phyloP scores from a whole-genome alignment of 2,888 invertebrate species.

The Glaucopsyche alexis region DNA sequence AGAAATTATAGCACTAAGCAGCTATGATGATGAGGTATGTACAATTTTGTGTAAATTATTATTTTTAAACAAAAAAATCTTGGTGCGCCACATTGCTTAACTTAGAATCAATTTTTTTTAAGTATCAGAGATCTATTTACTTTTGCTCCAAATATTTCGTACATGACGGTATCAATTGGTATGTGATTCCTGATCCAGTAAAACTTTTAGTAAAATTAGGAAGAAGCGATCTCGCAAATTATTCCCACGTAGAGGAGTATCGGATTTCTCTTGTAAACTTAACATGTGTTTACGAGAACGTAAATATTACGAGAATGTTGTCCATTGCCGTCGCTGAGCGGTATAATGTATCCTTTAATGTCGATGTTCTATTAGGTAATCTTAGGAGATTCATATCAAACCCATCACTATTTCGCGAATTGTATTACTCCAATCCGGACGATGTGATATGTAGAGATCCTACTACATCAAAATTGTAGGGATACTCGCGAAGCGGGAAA shows the following conservation, averaged over 20 bases:
- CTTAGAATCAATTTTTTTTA: background rate
- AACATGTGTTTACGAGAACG: background rate
- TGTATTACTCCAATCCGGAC: background rate
- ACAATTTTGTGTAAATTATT: too few relatives aligned
- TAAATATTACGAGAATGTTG: background rate
- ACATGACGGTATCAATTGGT: background rate
- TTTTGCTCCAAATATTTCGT: background rate
- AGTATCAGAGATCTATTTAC: background rate
- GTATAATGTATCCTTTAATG: background rate
- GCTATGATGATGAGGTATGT: too few relatives aligned
- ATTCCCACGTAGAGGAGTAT: background rate
- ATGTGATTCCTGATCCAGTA: background rate
- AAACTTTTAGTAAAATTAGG: background rate
- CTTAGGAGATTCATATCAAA: background rate
- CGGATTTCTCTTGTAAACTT: background rate
- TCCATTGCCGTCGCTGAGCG: background rate
- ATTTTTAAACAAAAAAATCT: too few relatives aligned
- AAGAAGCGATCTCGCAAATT: background rate
- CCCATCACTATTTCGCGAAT: too few relatives aligned
- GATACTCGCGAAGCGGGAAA: background rate
- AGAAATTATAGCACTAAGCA: too few relatives aligned
- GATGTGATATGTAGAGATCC: background rate
- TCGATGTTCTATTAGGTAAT: background rate
- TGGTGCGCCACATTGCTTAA: background rate
- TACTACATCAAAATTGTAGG: background rate